Evolutionary conservation across 2,797 vertebrate species (phyloP).

Genomic region (Periparus ater): DNA sequence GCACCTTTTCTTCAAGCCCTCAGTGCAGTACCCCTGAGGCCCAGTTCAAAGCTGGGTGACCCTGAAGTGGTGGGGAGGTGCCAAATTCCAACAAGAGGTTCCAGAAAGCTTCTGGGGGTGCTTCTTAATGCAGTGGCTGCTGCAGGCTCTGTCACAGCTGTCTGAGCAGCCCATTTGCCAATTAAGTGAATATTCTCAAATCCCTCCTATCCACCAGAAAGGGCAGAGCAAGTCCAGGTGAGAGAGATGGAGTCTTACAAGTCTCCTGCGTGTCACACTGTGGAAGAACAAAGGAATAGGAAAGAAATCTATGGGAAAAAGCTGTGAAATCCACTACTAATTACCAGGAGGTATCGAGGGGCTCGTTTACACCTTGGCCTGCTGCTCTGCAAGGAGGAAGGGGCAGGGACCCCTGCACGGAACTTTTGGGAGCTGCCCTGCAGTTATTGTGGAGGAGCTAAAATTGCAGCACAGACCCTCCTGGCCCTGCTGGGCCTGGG

Average conservation of each 20-base stretch:
- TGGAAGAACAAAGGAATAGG: constrained; percentile 29
- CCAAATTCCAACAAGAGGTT: background rate
- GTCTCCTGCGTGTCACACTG: background rate
- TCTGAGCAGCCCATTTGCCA: constrained; percentile 53
- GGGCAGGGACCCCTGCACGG: background rate
- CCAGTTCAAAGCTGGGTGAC: background rate
- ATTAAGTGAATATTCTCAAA: constrained; percentile 62
- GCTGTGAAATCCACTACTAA: background rate
- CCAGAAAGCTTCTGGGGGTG: background rate
- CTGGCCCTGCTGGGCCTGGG: background rate
- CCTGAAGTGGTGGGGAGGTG: background rate
- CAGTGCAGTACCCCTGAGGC: background rate
- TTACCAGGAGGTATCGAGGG: background rate
- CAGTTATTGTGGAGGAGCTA: background rate
- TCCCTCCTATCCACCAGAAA: constrained; percentile 55
- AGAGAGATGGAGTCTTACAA: constrained; percentile 32
- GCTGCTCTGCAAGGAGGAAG: background rate
- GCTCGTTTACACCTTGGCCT: background rate
- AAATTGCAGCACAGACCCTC: fast-evolving
- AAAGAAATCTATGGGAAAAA: background rate
- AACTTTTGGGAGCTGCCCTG: background rate
- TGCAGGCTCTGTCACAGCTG: constrained; percentile 4
- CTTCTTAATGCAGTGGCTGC: background rate
- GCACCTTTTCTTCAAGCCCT: background rate
- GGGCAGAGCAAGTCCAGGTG: constrained; percentile 63